Percentiles rank a stretch among this genome's conserved stretches.
Conservation (phyloP, 2,113 vertebrate species). For the Melospiza georgiana region DNA sequence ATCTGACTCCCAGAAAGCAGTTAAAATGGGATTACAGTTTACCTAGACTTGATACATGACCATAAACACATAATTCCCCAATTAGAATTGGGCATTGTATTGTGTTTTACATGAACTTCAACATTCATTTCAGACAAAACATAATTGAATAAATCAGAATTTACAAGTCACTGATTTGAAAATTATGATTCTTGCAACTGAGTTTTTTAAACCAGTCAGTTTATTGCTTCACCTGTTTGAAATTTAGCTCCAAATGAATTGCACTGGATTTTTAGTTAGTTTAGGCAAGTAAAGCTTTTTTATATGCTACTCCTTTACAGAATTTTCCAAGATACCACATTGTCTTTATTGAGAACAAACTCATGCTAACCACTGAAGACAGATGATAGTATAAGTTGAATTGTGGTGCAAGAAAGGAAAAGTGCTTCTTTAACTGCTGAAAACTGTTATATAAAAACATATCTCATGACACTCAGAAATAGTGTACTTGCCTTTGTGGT, state of each 20-base stretch:
- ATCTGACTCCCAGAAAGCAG: neutral
- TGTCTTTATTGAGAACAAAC: slow-evolving; percentile 1
- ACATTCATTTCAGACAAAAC: slow-evolving; percentile 8
- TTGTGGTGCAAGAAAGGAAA: neutral
- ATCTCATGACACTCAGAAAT: neutral
- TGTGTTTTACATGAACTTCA: neutral
- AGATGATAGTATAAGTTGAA: neutral
- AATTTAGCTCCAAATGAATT: neutral
- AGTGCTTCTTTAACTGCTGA: slow-evolving; percentile 15
- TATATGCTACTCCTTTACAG: neutral
- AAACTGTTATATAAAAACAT: neutral
- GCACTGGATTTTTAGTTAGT: neutral
- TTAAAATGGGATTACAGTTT: neutral
- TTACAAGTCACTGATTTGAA: neutral
- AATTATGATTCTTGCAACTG: neutral
- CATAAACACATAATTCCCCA: neutral
- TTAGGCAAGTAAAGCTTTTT: neutral
- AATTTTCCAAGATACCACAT: neutral
- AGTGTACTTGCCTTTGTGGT: neutral
- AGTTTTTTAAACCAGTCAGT: neutral
- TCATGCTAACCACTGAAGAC: neutral
- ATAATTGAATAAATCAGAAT: neutral
- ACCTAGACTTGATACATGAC: neutral
- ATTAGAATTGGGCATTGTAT: neutral
- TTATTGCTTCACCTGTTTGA: neutral